Evolutionary conservation across 2,113 vertebrate species (phyloP).

Genomic region (Etheostoma spectabile): DNA sequence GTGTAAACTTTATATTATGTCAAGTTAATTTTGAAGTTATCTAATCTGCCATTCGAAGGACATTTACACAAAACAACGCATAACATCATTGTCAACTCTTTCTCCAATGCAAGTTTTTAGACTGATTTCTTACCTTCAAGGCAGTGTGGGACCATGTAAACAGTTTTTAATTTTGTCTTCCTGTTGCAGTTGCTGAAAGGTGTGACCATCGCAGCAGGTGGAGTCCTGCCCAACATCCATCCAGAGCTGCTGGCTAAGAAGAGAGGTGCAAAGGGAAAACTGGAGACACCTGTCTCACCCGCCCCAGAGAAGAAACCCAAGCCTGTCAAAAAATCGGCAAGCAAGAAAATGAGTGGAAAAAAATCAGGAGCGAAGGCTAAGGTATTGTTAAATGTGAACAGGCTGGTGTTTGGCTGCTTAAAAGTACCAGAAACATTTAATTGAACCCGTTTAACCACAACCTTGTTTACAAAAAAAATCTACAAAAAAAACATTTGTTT

Average conservation of each 20-base stretch:
- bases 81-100: background rate
- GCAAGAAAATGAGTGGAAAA: slow-evolving; percentile 89
- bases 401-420: no score
- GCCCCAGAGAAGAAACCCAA: slow-evolving; percentile 94
- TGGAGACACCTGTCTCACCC: slow-evolving; percentile 93
- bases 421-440: no score
- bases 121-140: background rate
- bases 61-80: no score
- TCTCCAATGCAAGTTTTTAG: background rate
- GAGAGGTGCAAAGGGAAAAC: slow-evolving; percentile 93
- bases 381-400: slow-evolving; percentile 77
- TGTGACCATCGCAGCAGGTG: slow-evolving; percentile 97
- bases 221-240: slow-evolving; percentile 98
- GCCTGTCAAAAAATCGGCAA: slow-evolving; percentile 88
- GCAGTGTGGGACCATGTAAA: background rate
- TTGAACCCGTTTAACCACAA: background rate
- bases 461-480: no score
- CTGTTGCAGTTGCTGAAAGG: slow-evolving; percentile 92
- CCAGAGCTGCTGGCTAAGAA: slow-evolving; percentile 98
- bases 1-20: background rate
- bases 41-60: background rate
- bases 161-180: slow-evolving; percentile 8
- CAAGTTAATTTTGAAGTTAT: background rate
- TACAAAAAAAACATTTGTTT: background rate
- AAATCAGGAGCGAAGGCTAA: slow-evolving; percentile 91